Conservation (phyloP, 2,888 invertebrate species). For the Hoplodrina ambigua region DNA sequence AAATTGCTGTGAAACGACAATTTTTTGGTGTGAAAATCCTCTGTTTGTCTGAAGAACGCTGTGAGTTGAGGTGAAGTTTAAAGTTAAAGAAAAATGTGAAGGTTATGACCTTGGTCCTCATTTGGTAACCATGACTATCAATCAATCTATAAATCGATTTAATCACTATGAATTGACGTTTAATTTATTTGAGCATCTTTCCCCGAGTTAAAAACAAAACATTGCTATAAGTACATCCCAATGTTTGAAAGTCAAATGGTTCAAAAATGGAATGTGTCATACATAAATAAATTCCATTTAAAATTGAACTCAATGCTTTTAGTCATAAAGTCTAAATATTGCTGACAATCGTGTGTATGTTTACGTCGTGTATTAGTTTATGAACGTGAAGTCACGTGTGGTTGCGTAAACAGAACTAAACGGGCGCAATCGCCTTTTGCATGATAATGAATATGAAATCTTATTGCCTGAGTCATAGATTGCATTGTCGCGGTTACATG, state of each 20-base stretch:
- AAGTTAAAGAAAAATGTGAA: no score
- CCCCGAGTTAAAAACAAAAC: slow-evolving; percentile 5
- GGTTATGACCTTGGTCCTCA: neutral
- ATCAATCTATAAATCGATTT: neutral
- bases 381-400: slow-evolving; percentile 64
- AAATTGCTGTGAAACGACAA: no score
- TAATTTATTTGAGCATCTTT: neutral
- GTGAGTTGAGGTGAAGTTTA: no score
- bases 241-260: slow-evolving; percentile 32
- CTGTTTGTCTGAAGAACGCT: no score
- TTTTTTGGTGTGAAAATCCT: no score
- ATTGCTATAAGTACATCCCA: neutral
- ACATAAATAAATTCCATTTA: slow-evolving; percentile 13
- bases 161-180: neutral
- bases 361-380: slow-evolving; percentile 43
- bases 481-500: slow-evolving; percentile 43
- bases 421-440: slow-evolving; percentile 38
- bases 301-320: slow-evolving; percentile 24
- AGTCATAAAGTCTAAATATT: slow-evolving; percentile 48
- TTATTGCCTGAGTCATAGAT: slow-evolving; percentile 45
- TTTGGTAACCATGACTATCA: neutral
- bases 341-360: slow-evolving; percentile 16
- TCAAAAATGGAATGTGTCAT: slow-evolving; percentile 35
- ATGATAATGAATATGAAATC: slow-evolving; percentile 44
- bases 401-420: slow-evolving; percentile 41